A percentile compares a stretch with the other conserved stretches of the same genome.
Conservation (phyloP, 2,113 vertebrate genomes). For the Hydropotes inermis region DNA sequence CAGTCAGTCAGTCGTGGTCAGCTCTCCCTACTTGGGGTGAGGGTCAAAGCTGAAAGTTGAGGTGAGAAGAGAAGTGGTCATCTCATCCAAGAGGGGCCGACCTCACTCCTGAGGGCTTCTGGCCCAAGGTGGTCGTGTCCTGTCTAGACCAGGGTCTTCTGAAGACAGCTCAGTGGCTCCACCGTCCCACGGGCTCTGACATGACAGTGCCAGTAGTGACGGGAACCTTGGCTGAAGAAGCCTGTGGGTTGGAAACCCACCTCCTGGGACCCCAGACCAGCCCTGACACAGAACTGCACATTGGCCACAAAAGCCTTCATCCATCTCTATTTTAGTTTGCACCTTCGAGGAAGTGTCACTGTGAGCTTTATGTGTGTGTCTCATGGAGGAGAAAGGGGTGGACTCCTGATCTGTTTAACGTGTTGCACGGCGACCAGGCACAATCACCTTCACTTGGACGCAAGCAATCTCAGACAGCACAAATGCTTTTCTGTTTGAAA, state of each 20-base stretch:
- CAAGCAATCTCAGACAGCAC: fast-evolving
- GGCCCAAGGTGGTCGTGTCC: fast-evolving
- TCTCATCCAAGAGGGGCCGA: neutral
- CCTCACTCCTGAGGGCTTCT: neutral
- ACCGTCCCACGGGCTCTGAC: neutral
- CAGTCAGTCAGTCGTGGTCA: neutral
- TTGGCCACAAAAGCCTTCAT: neutral
- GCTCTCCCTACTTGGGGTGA: neutral
- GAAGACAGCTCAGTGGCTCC: neutral
- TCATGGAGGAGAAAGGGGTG: neutral
- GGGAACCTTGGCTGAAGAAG: neutral
- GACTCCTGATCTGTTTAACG: fast-evolving
- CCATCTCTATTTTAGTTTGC: neutral
- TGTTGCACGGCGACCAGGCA: neutral
- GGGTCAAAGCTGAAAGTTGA: neutral
- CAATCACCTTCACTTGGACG: fast-evolving
- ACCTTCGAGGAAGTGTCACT: neutral
- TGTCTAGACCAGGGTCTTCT: neutral
- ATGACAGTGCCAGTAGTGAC: fast-evolving
- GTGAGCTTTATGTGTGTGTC: neutral
- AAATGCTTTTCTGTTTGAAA: neutral
- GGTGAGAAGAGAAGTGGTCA: neutral
- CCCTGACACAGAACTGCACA: too few species aligned
- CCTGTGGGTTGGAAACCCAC: neutral
- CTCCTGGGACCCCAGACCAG: neutral